These are phyloP conservation scores for Synergus japonicus DNA, from an alignment of 2,888 invertebrate genomes.

Conservation along the genomic window DNA sequence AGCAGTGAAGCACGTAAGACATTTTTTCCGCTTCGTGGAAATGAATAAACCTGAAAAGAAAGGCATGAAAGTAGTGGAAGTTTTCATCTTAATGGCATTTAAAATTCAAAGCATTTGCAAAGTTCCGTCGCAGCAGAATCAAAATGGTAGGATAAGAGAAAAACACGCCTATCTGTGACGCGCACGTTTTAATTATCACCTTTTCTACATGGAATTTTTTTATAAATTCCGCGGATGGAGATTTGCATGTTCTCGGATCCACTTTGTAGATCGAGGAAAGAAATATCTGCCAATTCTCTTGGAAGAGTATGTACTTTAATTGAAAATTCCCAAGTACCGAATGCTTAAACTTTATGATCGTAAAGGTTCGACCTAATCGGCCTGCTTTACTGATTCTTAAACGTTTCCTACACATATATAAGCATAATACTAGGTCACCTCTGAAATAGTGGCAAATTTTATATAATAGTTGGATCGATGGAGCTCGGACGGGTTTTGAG, in stretches of 20 bases:
- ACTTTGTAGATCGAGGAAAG: constrained; percentile 5
- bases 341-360: constrained; percentile 20
- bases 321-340: constrained; percentile 8
- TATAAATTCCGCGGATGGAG: not conserved
- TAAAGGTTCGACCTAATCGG: constrained; percentile 13
- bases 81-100: constrained; percentile 31
- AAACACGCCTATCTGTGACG: not conserved
- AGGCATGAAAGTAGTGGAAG: not conserved
- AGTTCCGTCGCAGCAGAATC: not conserved
- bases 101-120: constrained; percentile 14
- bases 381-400: constrained; percentile 17
- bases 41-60: not conserved
- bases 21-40: not conserved
- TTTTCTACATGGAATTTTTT: not conserved
- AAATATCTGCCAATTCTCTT: constrained; percentile 20
- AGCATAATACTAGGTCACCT: constrained; percentile 39
- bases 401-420: constrained; percentile 24
- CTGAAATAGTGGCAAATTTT: constrained; percentile 35
- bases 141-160: constrained; percentile 5
- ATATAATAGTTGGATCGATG: constrained; percentile 36
- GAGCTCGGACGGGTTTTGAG: constrained; percentile 19
- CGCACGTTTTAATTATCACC: constrained; percentile 6
- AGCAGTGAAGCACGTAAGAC: not conserved
- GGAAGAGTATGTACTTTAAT: constrained; percentile 32
- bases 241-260: constrained; percentile 21